Conservation (phyloP, 2,797 vertebrate species). For the Pteropus rufus region DNA sequence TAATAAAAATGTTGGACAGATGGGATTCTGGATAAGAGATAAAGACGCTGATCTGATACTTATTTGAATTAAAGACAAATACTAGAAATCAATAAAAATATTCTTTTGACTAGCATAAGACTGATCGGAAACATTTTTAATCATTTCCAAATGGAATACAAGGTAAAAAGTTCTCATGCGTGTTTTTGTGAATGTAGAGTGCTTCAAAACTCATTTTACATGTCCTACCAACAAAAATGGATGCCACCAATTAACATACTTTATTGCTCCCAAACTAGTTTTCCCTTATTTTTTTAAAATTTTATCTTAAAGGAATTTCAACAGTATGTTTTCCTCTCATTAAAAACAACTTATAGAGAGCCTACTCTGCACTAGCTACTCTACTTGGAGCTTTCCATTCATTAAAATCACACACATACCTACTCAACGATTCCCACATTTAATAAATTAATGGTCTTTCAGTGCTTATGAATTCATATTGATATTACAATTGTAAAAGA, state of each 20-base stretch:
- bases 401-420: neutral
- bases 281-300: neutral
- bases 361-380: neutral
- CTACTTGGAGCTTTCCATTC: neutral
- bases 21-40: neutral
- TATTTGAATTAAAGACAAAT: neutral
- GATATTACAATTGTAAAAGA: neutral
- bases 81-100: neutral
- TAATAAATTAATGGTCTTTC: neutral
- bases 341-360: neutral
- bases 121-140: neutral
- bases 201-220: neutral
- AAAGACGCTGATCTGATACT: neutral
- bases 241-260: neutral
- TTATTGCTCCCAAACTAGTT: neutral
- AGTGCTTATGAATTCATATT: neutral
- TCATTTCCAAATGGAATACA: neutral
- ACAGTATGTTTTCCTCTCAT: neutral
- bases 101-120: neutral
- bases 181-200: neutral
- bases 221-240: neutral
- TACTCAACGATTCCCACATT: neutral
- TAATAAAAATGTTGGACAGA: neutral
- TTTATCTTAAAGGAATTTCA: neutral
- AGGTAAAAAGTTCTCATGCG: neutral